phyloP scores from a whole-genome alignment of 2,113 vertebrate species.

The Butorides virescens region DNA sequence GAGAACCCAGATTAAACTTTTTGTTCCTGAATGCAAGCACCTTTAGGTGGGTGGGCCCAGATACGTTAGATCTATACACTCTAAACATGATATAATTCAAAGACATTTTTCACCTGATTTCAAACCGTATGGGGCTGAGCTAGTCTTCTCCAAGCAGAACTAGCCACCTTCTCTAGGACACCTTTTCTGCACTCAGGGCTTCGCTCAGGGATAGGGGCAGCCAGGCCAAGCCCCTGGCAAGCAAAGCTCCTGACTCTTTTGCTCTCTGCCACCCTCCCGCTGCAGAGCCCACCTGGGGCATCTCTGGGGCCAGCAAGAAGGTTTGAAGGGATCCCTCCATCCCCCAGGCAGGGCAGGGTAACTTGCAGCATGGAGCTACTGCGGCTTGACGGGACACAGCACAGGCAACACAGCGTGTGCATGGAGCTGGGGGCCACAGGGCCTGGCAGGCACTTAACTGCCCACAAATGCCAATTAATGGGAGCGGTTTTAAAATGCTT shows the following conservation, averaged over 20 bases:
- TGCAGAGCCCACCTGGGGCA: neutral
- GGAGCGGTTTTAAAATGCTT: neutral
- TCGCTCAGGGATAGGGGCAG: neutral
- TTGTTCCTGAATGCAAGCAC: neutral
- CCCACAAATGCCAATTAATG: neutral
- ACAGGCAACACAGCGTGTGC: neutral
- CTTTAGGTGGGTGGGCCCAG: neutral
- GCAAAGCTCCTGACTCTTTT: neutral
- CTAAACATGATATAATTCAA: neutral
- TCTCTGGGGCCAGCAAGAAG: neutral
- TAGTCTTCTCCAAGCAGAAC: neutral
- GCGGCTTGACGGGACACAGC: fast-evolving
- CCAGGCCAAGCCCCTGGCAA: neutral
- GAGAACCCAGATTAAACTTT: neutral
- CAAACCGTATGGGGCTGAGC: neutral
- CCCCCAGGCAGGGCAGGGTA: neutral
- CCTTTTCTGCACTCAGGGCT: neutral
- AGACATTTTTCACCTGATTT: neutral
- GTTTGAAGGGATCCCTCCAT: neutral
- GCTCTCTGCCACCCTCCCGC: no score
- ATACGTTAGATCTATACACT: no score
- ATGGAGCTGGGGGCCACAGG: fast-evolving
- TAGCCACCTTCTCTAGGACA: neutral
- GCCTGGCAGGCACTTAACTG: fast-evolving
- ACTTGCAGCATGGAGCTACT: neutral